phyloP scores from a whole-genome alignment of 2,113 vertebrate genomes.

The Lasiurus borealis region DNA sequence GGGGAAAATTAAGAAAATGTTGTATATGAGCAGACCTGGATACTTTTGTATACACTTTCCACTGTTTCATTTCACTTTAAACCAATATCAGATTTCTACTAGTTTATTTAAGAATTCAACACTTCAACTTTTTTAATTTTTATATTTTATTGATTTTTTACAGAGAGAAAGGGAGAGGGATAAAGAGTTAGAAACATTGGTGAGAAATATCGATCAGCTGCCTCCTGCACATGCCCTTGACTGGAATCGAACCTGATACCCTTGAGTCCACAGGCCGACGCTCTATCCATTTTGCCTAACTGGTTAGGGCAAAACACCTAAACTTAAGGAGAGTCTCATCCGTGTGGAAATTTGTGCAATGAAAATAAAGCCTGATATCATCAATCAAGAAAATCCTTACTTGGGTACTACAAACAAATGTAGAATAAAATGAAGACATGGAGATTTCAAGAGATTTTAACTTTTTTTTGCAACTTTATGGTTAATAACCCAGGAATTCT shows the following conservation, averaged over 20 bases:
- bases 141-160: too few relatives aligned
- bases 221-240: too few relatives aligned
- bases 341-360: not conserved
- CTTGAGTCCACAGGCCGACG: too few relatives aligned
- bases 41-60: not conserved
- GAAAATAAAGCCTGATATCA: not conserved
- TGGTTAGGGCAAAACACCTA: not conserved
- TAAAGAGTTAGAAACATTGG: too few relatives aligned
- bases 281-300: too few relatives aligned
- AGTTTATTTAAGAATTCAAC: not conserved
- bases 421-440: not conserved
- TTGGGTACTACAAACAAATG: not conserved
- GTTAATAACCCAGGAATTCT: conserved; percentile 68
- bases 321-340: not conserved
- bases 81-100: not conserved
- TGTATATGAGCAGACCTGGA: not conserved
- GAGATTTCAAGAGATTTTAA: not conserved
- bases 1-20: not conserved
- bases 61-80: conserved; percentile 28
- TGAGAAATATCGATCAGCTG: too few relatives aligned
- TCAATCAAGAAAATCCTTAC: not conserved
- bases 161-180: too few relatives aligned
- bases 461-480: conserved; percentile 51
- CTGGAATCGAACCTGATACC: too few relatives aligned
- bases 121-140: not conserved